These are phyloP conservation scores for Oedothorax gibbosus DNA, from an alignment of 1,140 invertebrate species.

Conservation along the genomic window DNA sequence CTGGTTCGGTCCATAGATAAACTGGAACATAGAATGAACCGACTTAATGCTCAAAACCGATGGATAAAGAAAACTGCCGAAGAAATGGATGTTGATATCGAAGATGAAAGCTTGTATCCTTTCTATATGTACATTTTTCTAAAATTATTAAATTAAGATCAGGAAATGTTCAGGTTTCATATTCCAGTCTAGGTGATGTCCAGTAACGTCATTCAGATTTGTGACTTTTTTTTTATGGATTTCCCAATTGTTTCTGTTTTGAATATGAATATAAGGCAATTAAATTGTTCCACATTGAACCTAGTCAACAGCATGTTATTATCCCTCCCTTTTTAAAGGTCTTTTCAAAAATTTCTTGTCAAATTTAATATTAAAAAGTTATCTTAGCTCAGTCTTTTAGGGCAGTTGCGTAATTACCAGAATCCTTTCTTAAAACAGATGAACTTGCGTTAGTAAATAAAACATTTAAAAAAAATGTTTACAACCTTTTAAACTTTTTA, in stretches of 20 bases:
- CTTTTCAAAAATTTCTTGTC: no score
- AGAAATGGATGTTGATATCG: slow-evolving; percentile 89
- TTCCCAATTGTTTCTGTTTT: no score
- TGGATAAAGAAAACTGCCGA: slow-evolving; percentile 87
- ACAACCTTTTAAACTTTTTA: not conserved
- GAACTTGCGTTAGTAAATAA: not conserved
- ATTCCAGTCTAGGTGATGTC: no score
- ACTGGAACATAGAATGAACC: slow-evolving; percentile 77
- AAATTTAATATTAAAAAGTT: no score
- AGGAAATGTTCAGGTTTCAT: no score
- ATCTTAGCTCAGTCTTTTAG: no score
- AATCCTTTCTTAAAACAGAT: not conserved
- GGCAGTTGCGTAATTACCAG: not conserved
- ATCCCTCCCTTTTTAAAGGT: no score
- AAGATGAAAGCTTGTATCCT: slow-evolving; percentile 79
- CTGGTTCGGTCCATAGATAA: slow-evolving; percentile 84
- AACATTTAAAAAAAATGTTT: not conserved
- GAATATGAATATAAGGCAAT: no score
- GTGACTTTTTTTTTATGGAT: no score
- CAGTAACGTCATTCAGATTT: no score
- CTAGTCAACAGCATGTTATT: no score
- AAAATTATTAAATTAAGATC: not conserved
- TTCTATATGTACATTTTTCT: slow-evolving; percentile 52
- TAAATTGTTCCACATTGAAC: no score
- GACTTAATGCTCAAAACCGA: slow-evolving; percentile 77